phyloP scores from a whole-genome alignment of 1,140 invertebrate species.

The Achatina immaculata region DNA sequence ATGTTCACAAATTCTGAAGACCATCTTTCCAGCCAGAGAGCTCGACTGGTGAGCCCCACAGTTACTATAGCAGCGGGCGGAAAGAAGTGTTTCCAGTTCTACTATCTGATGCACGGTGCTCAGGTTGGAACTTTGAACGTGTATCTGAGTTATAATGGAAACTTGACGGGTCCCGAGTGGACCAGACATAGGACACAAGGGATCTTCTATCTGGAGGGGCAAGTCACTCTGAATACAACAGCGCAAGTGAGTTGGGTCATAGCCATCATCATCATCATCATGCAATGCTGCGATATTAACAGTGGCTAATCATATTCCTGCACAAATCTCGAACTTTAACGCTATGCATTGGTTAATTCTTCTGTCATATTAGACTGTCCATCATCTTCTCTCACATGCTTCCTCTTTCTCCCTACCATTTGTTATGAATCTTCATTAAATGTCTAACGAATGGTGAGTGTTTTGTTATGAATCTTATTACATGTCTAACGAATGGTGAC shows the following conservation, averaged over 20 bases:
- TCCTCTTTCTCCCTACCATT: no score
- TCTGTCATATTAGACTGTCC: no score
- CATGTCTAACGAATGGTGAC: no score
- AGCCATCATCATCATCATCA: no score
- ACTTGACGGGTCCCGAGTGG: neutral
- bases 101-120: conserved; percentile 29
- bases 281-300: no score
- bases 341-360: no score
- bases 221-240: neutral
- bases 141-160: neutral
- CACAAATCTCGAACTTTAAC: no score
- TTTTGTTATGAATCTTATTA: no score
- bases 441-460: no score
- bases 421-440: no score
- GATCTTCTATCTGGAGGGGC: neutral
- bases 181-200: neutral
- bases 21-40: neutral
- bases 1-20: conserved; percentile 43
- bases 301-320: no score
- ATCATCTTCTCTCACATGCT: no score
- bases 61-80: neutral
- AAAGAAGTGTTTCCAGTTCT: conserved; percentile 12
- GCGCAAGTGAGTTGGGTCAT: neutral
- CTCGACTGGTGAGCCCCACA: neutral
- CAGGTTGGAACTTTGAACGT: neutral